These are phyloP conservation scores for Silurus aristotelis DNA, from an alignment of 2,797 vertebrate species.

Conservation along the genomic window DNA sequence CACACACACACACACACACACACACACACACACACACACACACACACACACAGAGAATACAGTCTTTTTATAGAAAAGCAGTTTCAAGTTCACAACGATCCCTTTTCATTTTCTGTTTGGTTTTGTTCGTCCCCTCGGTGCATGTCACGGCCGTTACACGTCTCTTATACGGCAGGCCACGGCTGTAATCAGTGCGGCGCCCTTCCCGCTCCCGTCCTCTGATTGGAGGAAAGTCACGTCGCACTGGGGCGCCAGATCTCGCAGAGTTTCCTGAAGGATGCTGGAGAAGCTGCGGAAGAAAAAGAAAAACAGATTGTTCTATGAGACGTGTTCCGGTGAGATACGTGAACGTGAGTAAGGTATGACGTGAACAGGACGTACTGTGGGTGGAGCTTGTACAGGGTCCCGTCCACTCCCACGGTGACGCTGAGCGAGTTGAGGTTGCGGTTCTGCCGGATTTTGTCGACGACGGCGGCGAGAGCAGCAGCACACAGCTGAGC, in stretches of 20 bases:
- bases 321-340: neutral
- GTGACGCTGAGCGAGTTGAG: constrained; percentile 85
- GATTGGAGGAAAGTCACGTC: constrained; percentile 90
- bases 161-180: constrained; percentile 88
- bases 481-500: constrained; percentile 93
- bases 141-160: constrained; percentile 64
- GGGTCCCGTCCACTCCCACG: constrained; percentile 92
- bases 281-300: constrained; percentile 81
- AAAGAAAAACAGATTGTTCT: neutral
- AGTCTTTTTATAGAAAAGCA: neutral
- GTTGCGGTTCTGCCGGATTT: constrained; percentile 87
- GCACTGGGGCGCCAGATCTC: constrained; percentile 85
- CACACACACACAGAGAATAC: constrained; percentile 7
- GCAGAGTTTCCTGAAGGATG: constrained; percentile 85
- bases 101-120: neutral
- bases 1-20: constrained; percentile 10
- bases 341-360: neutral
- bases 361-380: constrained; percentile 68
- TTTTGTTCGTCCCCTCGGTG: neutral
- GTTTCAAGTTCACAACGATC: neutral
- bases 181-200: constrained; percentile 92
- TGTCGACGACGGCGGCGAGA: constrained; percentile 92
- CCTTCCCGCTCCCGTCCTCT: constrained; percentile 94
- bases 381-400: constrained; percentile 98
- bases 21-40: neutral